phyloP scores from a whole-genome alignment of 2,888 invertebrate species.

The Lasioglossum calceatum region DNA sequence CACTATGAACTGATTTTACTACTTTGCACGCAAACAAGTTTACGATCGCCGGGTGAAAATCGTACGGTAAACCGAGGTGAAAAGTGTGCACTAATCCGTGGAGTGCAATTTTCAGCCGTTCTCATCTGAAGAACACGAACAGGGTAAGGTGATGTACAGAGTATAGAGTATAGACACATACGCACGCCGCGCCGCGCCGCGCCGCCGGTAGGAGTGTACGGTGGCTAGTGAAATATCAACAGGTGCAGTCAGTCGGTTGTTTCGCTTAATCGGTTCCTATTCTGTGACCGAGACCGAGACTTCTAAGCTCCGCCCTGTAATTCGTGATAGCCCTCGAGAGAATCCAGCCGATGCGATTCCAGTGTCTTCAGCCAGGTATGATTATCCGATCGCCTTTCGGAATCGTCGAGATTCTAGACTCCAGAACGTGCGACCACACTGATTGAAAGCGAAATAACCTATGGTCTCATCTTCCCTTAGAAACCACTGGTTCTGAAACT shows the following conservation, averaged over 20 bases:
- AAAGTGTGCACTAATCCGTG: neutral
- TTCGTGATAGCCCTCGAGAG: slow-evolving; percentile 55
- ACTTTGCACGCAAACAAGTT: neutral
- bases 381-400: slow-evolving; percentile 24
- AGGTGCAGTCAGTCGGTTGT: slow-evolving; percentile 79
- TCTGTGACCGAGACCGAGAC: slow-evolving; percentile 70
- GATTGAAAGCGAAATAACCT: neutral
- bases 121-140: neutral
- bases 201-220: slow-evolving; percentile 4
- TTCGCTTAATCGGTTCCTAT: slow-evolving; percentile 79
- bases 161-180: neutral
- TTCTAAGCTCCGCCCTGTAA: slow-evolving; percentile 70
- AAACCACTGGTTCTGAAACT: neutral
- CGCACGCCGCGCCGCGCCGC: neutral
- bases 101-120: neutral
- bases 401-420: neutral
- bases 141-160: neutral
- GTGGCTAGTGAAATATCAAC: slow-evolving; percentile 76
- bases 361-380: slow-evolving; percentile 21
- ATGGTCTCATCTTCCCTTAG: no score
- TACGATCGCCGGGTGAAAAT: neutral
- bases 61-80: neutral
- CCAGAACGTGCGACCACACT: neutral
- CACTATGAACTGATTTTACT: neutral
- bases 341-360: slow-evolving; percentile 37